A percentile compares a stretch with the other conserved stretches of the same genome.
Evolutionary conservation across 2,797 vertebrate species (phyloP).

Genomic region (Channallabes apus): DNA sequence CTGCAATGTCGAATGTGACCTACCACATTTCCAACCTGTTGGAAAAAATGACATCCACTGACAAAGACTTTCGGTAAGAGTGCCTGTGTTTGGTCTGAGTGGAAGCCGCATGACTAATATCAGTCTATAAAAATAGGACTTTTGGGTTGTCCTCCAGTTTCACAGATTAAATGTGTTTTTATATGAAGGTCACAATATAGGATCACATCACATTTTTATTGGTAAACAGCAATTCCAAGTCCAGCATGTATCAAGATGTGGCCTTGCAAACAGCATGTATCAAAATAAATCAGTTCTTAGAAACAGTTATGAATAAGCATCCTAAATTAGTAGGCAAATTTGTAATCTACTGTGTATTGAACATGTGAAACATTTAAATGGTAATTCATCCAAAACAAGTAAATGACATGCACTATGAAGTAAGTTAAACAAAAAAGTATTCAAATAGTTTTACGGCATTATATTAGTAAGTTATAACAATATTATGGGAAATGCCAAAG

Average conservation of each 20-base stretch:
- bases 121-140: conserved; percentile 40
- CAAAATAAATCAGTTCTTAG: neutral
- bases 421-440: neutral
- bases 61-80: conserved; percentile 94
- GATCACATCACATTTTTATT: neutral
- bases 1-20: conserved; percentile 81
- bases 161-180: neutral
- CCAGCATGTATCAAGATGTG: neutral
- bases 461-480: neutral
- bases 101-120: conserved; percentile 55
- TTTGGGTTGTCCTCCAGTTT: neutral
- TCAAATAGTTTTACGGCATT: neutral
- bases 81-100: conserved; percentile 44
- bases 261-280: neutral
- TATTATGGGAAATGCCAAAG: neutral
- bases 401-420: neutral
- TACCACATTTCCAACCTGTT: conserved; percentile 92
- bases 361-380: neutral
- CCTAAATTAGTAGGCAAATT: neutral
- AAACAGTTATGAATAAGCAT: neutral
- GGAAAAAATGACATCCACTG: conserved; percentile 96
- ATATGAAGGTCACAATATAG: neutral
- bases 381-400: neutral
- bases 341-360: neutral
- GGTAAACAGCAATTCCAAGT: neutral